Base-by-base conservation (phyloP, 2,797 vertebrate genomes). In the Prionace glauca region DNA sequence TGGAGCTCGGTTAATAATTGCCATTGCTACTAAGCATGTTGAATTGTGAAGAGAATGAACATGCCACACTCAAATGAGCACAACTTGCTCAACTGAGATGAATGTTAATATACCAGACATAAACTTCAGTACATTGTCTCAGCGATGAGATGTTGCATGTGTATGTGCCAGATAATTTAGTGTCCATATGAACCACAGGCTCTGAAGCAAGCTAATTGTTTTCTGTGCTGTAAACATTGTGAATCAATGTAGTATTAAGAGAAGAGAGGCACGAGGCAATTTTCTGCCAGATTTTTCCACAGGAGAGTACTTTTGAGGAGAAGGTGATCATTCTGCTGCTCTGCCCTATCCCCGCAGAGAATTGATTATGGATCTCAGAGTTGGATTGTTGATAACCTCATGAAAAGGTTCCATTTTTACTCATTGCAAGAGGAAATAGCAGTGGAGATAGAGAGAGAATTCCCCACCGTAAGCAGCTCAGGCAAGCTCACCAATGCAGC, bases 81-180 rank as follows among this genome's bases (percentile, higher is more conserved):
- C 74, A 77, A 77, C 50, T 2, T 95, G 45, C 45, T 77, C 71
- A 95, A 56, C 71, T 77, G 93, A 95, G 71, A 32, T 94, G 92
- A 36, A 94, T 77, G 26, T 77, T 95, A 77, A 95, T 77, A 26
- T n/a, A 29, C 29, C 56, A 32, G 56, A 18, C 71, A 95, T 74
- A 95, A 72, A 95, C 77, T 56, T 56, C 72, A 50, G 69, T 24
- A 74, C 56, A 74, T 94, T 77, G 69, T 29, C 69, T 14, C 2
- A n/a, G 87, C 45, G 93, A 72, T 94, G 71, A 94, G 26, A 16
- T 74, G 29, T 14, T 26, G 26, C 26, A n/a, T 26, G 71, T 45
- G 1, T 77, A 32, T 56, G 26, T 95, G 71, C 8, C 5, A 29
- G 45, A 50, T 74, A 94, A 9, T 50, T 74, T 56, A 32, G 41